phyloP scores from a whole-genome alignment of 2,888 invertebrate species.

The Metalampra italica region DNA sequence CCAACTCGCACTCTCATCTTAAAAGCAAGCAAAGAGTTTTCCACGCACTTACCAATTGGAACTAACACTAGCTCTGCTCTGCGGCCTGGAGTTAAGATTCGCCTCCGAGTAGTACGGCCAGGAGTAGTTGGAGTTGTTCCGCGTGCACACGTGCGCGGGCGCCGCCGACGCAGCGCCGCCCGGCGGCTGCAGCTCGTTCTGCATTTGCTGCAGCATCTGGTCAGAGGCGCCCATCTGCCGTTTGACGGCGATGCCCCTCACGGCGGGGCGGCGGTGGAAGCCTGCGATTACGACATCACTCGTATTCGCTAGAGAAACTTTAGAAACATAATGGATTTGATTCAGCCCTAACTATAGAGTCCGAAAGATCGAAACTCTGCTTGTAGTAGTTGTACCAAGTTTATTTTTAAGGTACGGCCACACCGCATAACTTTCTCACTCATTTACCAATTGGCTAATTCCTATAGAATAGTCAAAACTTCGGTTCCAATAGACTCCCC shows the following conservation, averaged over 20 bases:
- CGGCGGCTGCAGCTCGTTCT: slow-evolving; percentile 80
- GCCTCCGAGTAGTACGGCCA: slow-evolving; percentile 84
- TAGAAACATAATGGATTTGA: no score
- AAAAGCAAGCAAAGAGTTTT: no score
- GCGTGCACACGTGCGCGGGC: slow-evolving; percentile 56
- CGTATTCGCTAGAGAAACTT: not conserved
- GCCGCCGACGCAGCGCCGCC: slow-evolving; percentile 35
- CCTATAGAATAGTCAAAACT: no score
- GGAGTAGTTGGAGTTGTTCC: slow-evolving; percentile 66
- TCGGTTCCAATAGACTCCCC: no score
- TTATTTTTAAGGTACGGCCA: no score
- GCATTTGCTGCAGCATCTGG: slow-evolving; percentile 89
- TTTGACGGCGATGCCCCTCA: slow-evolving; percentile 87
- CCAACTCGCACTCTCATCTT: no score
- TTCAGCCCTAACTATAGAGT: no score
- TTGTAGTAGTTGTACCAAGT: no score
- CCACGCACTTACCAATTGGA: slow-evolving; percentile 51
- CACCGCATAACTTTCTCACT: no score
- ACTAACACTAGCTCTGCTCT: slow-evolving; percentile 56
- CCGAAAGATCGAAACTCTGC: no score
- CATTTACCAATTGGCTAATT: no score
- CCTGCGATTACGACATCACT: slow-evolving; percentile 32
- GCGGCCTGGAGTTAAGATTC: slow-evolving; percentile 66
- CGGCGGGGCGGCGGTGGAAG: slow-evolving; percentile 92
- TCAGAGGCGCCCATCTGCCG: slow-evolving; percentile 90